Base-by-base conservation (phyloP, 2,888 invertebrate genomes). In the Hydropsyche betteni region DNA sequence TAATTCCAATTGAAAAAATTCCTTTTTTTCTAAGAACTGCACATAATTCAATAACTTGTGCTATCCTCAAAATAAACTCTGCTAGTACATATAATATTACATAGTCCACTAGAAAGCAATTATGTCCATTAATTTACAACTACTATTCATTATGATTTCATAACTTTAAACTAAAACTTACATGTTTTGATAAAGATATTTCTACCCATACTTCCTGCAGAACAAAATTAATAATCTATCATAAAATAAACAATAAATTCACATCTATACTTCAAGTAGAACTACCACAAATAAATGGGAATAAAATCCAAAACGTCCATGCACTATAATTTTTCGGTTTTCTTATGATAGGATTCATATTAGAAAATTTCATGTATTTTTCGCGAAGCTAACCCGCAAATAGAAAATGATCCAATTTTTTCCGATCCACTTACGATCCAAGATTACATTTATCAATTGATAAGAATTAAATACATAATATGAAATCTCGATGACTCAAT, bases 11-110 rank as follows among this genome's bases (percentile, higher is more conserved):
- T 12, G 64, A 36, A 4, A 64, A 34, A 10, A 12, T 12, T 33
- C 34, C 36, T 64, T 36, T 12, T 3, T n/a, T 34, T 0, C 10
- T 34, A 6, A 69, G 38, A 16, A 12, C 44, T 8, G 10, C 24
- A 53, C 53, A 10, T 6, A 53, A 70, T 53, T 70, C 70, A 7
- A 70, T 53, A 14, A 70, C 10, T 70, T 70, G 70, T 33, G 70
- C 10, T 4, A 70, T 12, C 33, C 70, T 14, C 24, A 70, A 24
- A 7, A 70, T 14, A 53, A 70, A 10, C 7, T 70, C 70, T 6
- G 53, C 70, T 10, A 70, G 5, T 7, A 53, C 5, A 14, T 10
- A 70, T 33, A n/a, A 51, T 4, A 33, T 24, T 33, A 34, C 12
- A 53, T 38, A 70, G 12, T 33, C 8, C n/a, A 69, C 69, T 69